Conservation (phyloP, 2,113 vertebrate species). For the Promerops cafer region DNA sequence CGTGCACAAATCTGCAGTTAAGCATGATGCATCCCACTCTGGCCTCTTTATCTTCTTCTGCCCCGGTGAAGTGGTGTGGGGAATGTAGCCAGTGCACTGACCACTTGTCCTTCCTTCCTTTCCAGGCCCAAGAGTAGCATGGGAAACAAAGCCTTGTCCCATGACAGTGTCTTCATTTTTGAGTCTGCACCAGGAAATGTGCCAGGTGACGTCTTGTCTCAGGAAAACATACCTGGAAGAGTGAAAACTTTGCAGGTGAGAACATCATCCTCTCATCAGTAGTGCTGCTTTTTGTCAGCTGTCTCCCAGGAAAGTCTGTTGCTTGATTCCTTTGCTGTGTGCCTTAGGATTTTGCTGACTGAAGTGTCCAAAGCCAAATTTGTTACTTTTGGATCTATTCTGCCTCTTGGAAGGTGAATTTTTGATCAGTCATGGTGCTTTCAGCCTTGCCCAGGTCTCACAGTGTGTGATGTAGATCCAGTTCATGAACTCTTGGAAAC, state of each 20-base stretch:
- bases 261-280: background rate
- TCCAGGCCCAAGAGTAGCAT: slow-evolving; percentile 78
- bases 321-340: background rate
- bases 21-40: background rate
- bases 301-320: background rate
- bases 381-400: background rate
- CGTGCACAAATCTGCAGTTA: background rate
- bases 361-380: background rate
- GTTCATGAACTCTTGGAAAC: background rate
- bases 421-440: background rate
- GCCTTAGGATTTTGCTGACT: background rate
- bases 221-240: slow-evolving; percentile 81
- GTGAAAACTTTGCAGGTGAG: slow-evolving; percentile 86
- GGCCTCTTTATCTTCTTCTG: background rate
- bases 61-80: background rate
- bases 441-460: background rate
- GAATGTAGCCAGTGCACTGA: background rate
- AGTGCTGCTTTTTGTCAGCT: background rate
- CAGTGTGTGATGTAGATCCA: background rate
- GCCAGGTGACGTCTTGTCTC: slow-evolving; percentile 63
- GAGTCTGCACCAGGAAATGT: slow-evolving; percentile 69
- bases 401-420: background rate
- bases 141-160: slow-evolving; percentile 84
- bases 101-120: background rate
- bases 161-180: slow-evolving; percentile 85